Evolutionary conservation across 2,113 vertebrate genomes (phyloP), one percentile per base, ranked within the genome.

Genomic region (Lagopus leucura): DNA sequence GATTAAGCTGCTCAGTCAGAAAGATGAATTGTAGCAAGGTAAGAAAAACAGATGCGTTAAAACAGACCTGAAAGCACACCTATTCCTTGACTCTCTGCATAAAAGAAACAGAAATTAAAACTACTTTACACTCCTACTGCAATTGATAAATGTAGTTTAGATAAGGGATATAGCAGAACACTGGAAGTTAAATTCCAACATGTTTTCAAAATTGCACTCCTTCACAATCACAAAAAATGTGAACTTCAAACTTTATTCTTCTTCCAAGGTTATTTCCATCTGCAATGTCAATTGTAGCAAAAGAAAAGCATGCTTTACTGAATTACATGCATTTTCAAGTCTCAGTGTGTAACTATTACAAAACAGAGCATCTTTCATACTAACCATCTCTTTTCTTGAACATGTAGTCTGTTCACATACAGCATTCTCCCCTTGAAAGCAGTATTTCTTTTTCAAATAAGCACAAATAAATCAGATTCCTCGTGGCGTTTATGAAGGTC

Each of bases 401-500:
- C 42, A 70, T 89, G 69, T 57, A 77, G 73, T 86, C 87, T 52
- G 11, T 73, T 96, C 40, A 45, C 13, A 1, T 24, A 36, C 2
- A 76, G 24, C 4, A 1, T 55, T 72, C 55, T 79, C 30, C 57
- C 70, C 84, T 91, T 82, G 71, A 57, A 83, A 78, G 86, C 10
- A 83, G 76, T 12, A 60, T 21, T 75, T 32, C 63, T 42, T 93
- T 89, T 90, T 88, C 32, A 91, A 75, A 28, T 75, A 93, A 95
- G 79, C 34, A 66, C 40, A 78, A 63, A 60, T 89, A 89, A 92
- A 91, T 10, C 71, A 81, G 91, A 95, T 65, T 86, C 36, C 77
- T 55, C 65, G 20, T 58, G 42, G 47, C 63, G 73, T 92, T 95
- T 71, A 78, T 38, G 45, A 18, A 93, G 50, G 73, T 64, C 82